Percentiles rank a stretch among this genome's conserved stretches.
Evolutionary conservation across 2,888 invertebrate genomes (phyloP).

Genomic region (Lithophane semibrunnea): DNA sequence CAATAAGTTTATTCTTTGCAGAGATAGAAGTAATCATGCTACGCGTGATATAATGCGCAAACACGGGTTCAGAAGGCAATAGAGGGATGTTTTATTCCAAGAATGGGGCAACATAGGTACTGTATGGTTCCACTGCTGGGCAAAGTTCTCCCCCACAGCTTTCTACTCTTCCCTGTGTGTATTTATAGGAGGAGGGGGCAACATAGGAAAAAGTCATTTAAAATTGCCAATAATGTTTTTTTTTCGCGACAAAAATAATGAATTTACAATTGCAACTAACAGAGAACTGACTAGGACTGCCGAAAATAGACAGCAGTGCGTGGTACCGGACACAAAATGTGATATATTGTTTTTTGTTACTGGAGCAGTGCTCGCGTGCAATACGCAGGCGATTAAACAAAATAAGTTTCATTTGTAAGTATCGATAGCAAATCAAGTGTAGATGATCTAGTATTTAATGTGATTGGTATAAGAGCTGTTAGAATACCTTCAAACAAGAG

Average conservation of each 20-base stretch:
- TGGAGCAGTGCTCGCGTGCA: slow-evolving; percentile 65
- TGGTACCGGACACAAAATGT: slow-evolving; percentile 61
- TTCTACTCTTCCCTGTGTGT: not conserved
- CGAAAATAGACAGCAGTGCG: slow-evolving; percentile 32
- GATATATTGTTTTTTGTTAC: slow-evolving; percentile 52
- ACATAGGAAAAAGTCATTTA: not conserved
- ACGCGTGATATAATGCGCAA: not conserved
- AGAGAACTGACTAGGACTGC: slow-evolving; percentile 32
- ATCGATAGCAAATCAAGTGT: slow-evolving; percentile 51
- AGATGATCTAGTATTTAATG: not conserved
- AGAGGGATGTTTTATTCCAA: no score
- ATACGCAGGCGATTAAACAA: slow-evolving; percentile 59
- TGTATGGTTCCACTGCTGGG: not conserved
- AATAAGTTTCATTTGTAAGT: slow-evolving; percentile 72
- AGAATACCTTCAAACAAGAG: no score
- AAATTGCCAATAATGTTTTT: not conserved
- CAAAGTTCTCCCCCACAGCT: not conserved
- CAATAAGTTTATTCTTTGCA: not conserved
- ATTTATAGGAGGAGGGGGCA: no score
- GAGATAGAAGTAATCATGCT: not conserved
- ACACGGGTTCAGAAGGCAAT: not conserved
- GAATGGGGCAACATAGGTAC: not conserved
- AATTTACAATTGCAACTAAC: not conserved
- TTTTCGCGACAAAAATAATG: not conserved
- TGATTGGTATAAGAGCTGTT: not conserved